Evolutionary conservation across 2,113 vertebrate genomes (phyloP), one percentile per base, ranked within the genome.

Genomic region (Oreotrochilus melanogaster): DNA sequence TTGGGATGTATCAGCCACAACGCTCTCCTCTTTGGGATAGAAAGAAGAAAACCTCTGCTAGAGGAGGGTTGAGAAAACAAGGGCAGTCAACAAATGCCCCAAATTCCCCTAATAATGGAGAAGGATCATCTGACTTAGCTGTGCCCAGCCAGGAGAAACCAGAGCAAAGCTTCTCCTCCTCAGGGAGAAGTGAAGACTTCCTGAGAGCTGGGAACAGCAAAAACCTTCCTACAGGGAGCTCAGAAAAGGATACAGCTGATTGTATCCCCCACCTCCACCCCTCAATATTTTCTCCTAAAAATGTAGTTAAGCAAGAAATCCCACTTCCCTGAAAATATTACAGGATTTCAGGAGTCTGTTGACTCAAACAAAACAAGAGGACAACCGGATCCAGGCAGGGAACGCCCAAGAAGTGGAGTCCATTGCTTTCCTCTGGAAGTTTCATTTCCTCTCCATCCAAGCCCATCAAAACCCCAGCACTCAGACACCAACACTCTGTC

Each of bases 301-400:
- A 67, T 1, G 6, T 0, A 70, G 14, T 2, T 2, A 71, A 48
- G 1, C 1, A 35, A 56, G 30, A 60, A 71, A 43, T 2, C 2
- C 56, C 43, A 43, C 27, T 57, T 30, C 33, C 6, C 25, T 14
- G 23, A 53, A 37, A 24, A 23, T 12, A 42, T 30, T 5, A 35
- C 2, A 1, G 11, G 14, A 43, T 54, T 92, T 88, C 54, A 47
- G 74, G 61, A 80, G 24, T 35, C 45, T 27, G 69, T 30, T 22
- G 33, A 54, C 23, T 47, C 39, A 39, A 39, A 39, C 39, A 39
- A 39, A 39, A 6, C 67, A 81, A 56, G 30, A 37, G 58, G 66
- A 31, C 9, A 16, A 14, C 9, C 30, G 30, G 24, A 45, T 48
- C 4, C 0, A 2, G 23, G 43, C 71, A 82, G 57, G 10, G 28